Percentiles rank a stretch among this genome's conserved stretches.
Evolutionary conservation across 2,113 vertebrate species (phyloP).

Genomic region (Phoxinus phoxinus): DNA sequence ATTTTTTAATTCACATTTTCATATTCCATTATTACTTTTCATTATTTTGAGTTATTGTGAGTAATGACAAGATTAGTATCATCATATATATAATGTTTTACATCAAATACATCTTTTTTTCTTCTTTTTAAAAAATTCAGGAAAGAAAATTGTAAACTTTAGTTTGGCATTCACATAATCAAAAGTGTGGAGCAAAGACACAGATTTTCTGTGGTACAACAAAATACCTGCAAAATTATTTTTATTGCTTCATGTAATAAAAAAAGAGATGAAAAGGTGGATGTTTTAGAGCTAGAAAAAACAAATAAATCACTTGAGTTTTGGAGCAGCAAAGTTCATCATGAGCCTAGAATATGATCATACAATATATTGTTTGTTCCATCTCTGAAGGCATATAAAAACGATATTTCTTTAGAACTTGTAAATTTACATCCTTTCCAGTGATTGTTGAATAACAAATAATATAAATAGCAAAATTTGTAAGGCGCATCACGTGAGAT

Average conservation of each 20-base stretch:
- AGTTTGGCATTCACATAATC: conserved; percentile 98
- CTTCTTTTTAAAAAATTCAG: conserved; percentile 88
- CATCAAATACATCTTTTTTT: conserved; percentile 65
- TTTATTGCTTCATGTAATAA: conserved; percentile 98
- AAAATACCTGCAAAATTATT: conserved; percentile 86
- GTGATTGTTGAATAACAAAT: conserved; percentile 77
- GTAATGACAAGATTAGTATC: conserved; percentile 80
- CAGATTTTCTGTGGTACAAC: conserved; percentile 80
- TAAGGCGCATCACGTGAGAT: conserved; percentile 70
- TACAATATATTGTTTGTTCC: conserved; percentile 59
- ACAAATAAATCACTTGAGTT: conserved; percentile 56
- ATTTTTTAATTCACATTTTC: conserved; percentile 71
- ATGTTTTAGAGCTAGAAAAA: conserved; percentile 44
- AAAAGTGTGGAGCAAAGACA: conserved; percentile 86
- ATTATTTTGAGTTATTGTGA: conserved; percentile 75
- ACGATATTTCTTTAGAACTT: conserved; percentile 67
- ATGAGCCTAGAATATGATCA: conserved; percentile 50
- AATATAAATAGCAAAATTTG: conserved; percentile 74
- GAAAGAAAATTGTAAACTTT: conserved; percentile 97
- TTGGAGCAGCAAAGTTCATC: conserved; percentile 58
- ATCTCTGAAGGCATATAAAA: conserved; percentile 76
- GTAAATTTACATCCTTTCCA: conserved; percentile 73
- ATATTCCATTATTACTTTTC: conserved; percentile 70
- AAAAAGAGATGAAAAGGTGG: conserved; percentile 78
- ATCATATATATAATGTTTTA: conserved; percentile 62